A percentile compares a stretch with the other conserved stretches of the same genome.
Conservation (phyloP, 2,888 invertebrate species). For the Busseola fusca region DNA sequence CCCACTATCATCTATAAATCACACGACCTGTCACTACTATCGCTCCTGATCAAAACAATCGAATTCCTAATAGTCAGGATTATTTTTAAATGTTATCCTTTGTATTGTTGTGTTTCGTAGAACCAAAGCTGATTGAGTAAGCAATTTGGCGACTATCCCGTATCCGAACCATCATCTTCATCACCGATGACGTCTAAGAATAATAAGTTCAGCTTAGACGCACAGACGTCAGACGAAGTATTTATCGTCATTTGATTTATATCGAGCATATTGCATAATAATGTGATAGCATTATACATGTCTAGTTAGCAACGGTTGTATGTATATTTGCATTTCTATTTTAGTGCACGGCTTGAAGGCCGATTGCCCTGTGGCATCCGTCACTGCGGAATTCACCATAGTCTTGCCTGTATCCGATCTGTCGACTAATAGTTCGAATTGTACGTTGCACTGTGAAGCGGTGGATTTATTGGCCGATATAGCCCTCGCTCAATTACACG, state of each 20-base stretch:
- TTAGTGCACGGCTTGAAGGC: slow-evolving; percentile 58
- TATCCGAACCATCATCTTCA: slow-evolving; percentile 18
- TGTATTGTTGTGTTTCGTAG: slow-evolving; percentile 25
- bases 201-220: slow-evolving; percentile 40
- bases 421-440: slow-evolving; percentile 68
- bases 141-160: slow-evolving; percentile 17
- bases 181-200: slow-evolving; percentile 17
- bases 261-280: slow-evolving; percentile 49
- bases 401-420: slow-evolving; percentile 71
- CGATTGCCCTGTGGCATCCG: slow-evolving; percentile 66
- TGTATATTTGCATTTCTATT: slow-evolving; percentile 65
- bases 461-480: slow-evolving; percentile 67
- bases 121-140: slow-evolving; percentile 7
- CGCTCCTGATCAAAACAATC: slow-evolving; percentile 28
- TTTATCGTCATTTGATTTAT: slow-evolving; percentile 44
- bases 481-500: slow-evolving; percentile 47
- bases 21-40: slow-evolving; percentile 35
- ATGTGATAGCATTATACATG: slow-evolving; percentile 39
- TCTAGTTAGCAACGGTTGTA: slow-evolving; percentile 54
- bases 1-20: slow-evolving; percentile 44
- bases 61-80: slow-evolving; percentile 18
- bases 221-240: slow-evolving; percentile 31
- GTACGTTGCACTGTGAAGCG: slow-evolving; percentile 49
- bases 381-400: slow-evolving; percentile 69
- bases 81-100: slow-evolving; percentile 12